Evolutionary conservation across 2,888 invertebrate genomes (phyloP).

Genomic region (Tipula confusa): DNA sequence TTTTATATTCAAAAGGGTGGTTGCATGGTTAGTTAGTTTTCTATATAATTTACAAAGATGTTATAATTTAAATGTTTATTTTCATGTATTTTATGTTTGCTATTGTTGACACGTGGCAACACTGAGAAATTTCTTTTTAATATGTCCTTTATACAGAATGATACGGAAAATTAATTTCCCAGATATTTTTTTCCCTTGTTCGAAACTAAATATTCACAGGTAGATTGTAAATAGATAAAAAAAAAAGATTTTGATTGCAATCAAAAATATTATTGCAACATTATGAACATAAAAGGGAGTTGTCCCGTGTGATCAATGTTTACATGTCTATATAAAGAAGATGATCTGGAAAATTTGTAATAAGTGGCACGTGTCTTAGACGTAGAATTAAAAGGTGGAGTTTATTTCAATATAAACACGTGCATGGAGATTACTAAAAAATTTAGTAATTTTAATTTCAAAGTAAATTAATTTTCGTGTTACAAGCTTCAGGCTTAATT

Average conservation of each 20-base stretch:
- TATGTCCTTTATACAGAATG: not conserved
- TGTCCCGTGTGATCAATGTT: not conserved
- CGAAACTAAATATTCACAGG: not conserved
- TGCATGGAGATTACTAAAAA: not conserved
- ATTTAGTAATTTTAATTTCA: constrained; percentile 9
- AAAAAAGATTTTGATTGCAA: not conserved
- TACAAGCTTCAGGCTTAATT: not conserved
- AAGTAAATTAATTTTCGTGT: not conserved
- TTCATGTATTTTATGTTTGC: not conserved
- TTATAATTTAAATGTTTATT: constrained; percentile 12
- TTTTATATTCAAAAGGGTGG: not conserved
- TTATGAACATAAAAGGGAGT: not conserved
- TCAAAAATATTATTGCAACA: not conserved
- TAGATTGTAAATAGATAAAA: not conserved
- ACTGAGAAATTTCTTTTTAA: not conserved
- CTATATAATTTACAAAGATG: not conserved
- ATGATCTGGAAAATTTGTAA: not conserved
- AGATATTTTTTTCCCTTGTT: not conserved
- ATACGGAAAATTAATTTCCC: not conserved
- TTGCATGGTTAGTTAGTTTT: not conserved
- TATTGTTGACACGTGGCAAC: constrained; percentile 5
- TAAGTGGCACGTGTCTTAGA: not conserved
- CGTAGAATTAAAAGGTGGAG: not conserved
- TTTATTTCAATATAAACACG: not conserved
- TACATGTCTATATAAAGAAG: not conserved